Base-by-base conservation (phyloP, 2,113 vertebrate species). In the Lycaon pictus region DNA sequence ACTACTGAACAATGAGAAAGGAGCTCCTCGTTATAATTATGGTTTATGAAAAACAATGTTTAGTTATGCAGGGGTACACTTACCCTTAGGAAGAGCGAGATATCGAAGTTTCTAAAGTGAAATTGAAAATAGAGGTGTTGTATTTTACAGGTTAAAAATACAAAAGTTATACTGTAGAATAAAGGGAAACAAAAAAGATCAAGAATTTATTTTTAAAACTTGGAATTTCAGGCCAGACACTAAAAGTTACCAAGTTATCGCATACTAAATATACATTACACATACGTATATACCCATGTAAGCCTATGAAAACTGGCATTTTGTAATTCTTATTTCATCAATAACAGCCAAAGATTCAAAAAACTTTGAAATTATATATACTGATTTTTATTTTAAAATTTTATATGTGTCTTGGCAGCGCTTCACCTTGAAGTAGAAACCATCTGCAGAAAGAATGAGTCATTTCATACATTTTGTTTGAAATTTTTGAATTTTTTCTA, bases 381-480 rank as follows among this genome's bases (percentile, higher is more conserved):
- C 58, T 89, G 29, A 72, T 82, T 95, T 95, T 96, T 83, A 96
- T 82, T 96, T 95, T 86, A 79, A 97, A 93, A 93, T 29, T 65
- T 88, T 93, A 55, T 79, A 17, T 69, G 2, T 37, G 56, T 95
- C 56, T 96, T 97, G 92, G 96, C 90, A 96, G 83, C 55, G 63
- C 29, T 82, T 86, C 23, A 89, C 62, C 80, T 72, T 79, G 51
- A 93, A 86, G 20, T 89, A 56, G 72, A 95, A 95, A 79, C 95
- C 92, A 96, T 96, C 92, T 97, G 96, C n/a, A 76, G 55, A 94
- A 92, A 67, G 92, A 88, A 69, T 98, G 87, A 97, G 29, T 96
- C 92, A 92, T 65, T 56, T 56, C 37, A 83, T 95, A 83, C 3
- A 65, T 96, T 89, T 43, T 5, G 0, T 77, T 92, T 65, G 1